phyloP scores from a whole-genome alignment of 2,888 invertebrate genomes.

The Halictus ligatus region DNA sequence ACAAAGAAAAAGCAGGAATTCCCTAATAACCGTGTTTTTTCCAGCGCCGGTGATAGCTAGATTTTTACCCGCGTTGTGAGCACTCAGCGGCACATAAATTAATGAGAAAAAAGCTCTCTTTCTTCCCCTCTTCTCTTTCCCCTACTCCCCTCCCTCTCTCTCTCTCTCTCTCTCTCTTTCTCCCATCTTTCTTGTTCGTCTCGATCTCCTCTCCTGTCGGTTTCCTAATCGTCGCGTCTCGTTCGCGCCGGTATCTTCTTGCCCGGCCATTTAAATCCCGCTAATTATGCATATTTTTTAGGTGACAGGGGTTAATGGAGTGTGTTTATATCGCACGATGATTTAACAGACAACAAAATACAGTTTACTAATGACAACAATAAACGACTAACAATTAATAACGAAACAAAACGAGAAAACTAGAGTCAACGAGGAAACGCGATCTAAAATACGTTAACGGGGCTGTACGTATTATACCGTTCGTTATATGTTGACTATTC shows the following conservation, averaged over 20 bases:
- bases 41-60: neutral
- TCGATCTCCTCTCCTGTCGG: constrained; percentile 27
- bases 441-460: too few relatives aligned
- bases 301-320: too few relatives aligned
- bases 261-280: constrained; percentile 45
- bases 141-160: neutral
- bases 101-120: constrained; percentile 30
- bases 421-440: too few relatives aligned
- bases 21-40: constrained; percentile 20
- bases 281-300: constrained; percentile 74
- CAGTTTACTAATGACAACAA: too few relatives aligned
- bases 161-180: too few relatives aligned
- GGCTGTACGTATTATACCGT: too few relatives aligned
- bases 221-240: constrained; percentile 12
- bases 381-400: too few relatives aligned
- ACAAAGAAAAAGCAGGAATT: neutral
- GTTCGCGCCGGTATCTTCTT: constrained; percentile 28
- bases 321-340: too few relatives aligned
- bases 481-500: too few relatives aligned
- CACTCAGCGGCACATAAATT: constrained; percentile 54
- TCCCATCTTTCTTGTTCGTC: constrained; percentile 32
- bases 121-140: neutral
- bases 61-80: constrained; percentile 17
- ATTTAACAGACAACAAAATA: too few relatives aligned
- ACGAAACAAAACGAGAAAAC: too few relatives aligned